Percentiles rank a stretch among this genome's conserved stretches.
These are phyloP conservation scores for Drosophila busckii DNA, from an alignment of 1,140 invertebrate genomes.

Conservation along the genomic window DNA sequence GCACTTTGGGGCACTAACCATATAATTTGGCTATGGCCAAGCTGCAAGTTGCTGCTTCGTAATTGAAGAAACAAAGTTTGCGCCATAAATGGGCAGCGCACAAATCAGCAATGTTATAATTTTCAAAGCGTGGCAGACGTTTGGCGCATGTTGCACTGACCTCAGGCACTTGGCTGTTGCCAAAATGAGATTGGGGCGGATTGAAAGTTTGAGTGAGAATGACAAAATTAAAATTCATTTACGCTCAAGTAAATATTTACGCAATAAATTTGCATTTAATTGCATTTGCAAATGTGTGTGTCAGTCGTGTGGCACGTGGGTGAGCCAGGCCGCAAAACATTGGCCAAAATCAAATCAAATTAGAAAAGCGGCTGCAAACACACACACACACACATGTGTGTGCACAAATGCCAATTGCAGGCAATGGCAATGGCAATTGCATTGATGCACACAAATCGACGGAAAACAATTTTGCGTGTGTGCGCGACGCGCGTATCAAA, in stretches of 20 bases:
- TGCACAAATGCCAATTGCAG: conserved; percentile 17
- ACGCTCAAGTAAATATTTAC: conserved; percentile 77
- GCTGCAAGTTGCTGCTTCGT: too few relatives aligned
- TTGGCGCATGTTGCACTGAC: conserved; percentile 6
- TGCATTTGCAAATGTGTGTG: conserved; percentile 47
- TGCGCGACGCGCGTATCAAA: conserved; percentile 55
- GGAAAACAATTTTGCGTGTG: conserved; percentile 73
- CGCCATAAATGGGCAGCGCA: conserved; percentile 36
- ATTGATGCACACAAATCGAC: conserved; percentile 20
- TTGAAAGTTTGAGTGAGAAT: conserved; percentile 3
- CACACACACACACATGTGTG: too few relatives aligned
- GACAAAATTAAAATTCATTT: conserved; percentile 76
- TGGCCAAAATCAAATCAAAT: conserved; percentile 65
- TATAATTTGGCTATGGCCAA: too few relatives aligned
- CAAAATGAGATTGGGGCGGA: conserved; percentile 21
- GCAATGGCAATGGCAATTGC: too few relatives aligned
- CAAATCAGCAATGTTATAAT: conserved; percentile 33
- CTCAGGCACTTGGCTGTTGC: conserved; percentile 16
- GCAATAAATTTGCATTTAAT: conserved; percentile 77
- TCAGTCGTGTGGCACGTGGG: conserved; percentile 13
- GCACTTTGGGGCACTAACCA: too few relatives aligned
- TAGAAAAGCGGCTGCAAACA: conserved; percentile 45
- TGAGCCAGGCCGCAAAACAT: conserved; percentile 43
- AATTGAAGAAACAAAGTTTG: conserved; percentile 29
- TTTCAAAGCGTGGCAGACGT: conserved; percentile 13